Percentiles rank a stretch among this genome's conserved stretches.
phyloP scores from a whole-genome alignment of 2,888 invertebrate species.

The Dynastes tityus region DNA sequence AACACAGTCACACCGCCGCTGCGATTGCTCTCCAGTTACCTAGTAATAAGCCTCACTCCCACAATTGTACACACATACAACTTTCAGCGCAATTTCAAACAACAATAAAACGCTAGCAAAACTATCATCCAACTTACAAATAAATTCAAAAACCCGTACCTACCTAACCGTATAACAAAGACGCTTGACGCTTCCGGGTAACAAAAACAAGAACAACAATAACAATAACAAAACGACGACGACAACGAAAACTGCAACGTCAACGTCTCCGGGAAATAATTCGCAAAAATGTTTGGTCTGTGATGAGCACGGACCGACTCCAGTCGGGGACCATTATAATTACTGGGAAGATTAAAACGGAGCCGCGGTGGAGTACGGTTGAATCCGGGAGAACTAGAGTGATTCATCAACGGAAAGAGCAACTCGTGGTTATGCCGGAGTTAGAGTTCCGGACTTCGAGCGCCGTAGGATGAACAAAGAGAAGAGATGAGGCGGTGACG shows the following conservation, averaged over 20 bases:
- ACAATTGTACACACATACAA: too few species aligned
- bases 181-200: neutral
- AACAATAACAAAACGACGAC: too few species aligned
- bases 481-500: slow-evolving; percentile 10
- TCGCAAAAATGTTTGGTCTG: slow-evolving; percentile 46
- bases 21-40: too few species aligned
- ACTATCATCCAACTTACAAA: slow-evolving; percentile 1
- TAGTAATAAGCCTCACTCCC: too few species aligned
- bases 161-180: neutral
- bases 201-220: too few species aligned
- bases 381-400: slow-evolving; percentile 61
- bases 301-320: slow-evolving; percentile 26
- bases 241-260: too few species aligned
- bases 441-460: slow-evolving; percentile 36
- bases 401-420: slow-evolving; percentile 64
- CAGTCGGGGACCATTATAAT: slow-evolving; percentile 54
- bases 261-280: slow-evolving; percentile 12
- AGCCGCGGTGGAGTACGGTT: slow-evolving; percentile 55
- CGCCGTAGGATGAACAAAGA: neutral
- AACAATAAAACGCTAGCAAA: neutral
- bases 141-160: neutral
- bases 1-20: too few species aligned
- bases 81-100: neutral
- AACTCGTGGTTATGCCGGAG: slow-evolving; percentile 61
- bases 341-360: slow-evolving; percentile 56